phyloP scores from a whole-genome alignment of 2,888 invertebrate species.

The Atherix ibis region DNA sequence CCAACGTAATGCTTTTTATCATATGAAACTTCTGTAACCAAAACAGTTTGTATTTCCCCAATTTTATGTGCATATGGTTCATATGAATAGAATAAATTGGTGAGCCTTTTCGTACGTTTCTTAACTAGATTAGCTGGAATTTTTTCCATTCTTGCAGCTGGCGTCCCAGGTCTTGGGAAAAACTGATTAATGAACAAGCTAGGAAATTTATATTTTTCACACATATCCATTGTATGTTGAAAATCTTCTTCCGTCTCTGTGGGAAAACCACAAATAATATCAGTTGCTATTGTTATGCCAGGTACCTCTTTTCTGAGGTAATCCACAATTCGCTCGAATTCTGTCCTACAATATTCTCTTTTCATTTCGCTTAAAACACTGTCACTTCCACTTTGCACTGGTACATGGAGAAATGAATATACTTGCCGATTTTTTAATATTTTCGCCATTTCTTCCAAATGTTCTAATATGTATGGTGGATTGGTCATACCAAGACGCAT shows the following conservation, averaged over 20 bases:
- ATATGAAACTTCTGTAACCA: slow-evolving; percentile 87
- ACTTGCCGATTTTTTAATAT: slow-evolving; percentile 79
- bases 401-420: slow-evolving; percentile 92
- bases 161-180: slow-evolving; percentile 90
- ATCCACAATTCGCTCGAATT: slow-evolving; percentile 81
- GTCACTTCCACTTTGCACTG: slow-evolving; percentile 96
- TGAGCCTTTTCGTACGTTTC: slow-evolving; percentile 69
- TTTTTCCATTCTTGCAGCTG: slow-evolving; percentile 76
- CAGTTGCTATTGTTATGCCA: slow-evolving; percentile 88
- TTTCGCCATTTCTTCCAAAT: slow-evolving; percentile 74
- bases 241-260: slow-evolving; percentile 87
- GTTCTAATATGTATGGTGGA: slow-evolving; percentile 94
- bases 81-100: slow-evolving; percentile 81
- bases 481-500: slow-evolving; percentile 95
- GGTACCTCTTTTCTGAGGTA: slow-evolving; percentile 69
- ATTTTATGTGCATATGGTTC: slow-evolving; percentile 58
- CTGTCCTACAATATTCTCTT: slow-evolving; percentile 77
- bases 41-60: slow-evolving; percentile 46
- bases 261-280: slow-evolving; percentile 97
- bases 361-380: slow-evolving; percentile 89
- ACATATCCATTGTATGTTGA: slow-evolving; percentile 68
- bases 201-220: slow-evolving; percentile 75
- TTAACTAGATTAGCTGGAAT: slow-evolving; percentile 81
- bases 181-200: slow-evolving; percentile 97
- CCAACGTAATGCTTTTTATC: slow-evolving; percentile 83